A percentile compares a stretch with the other conserved stretches of the same genome.
Conservation (phyloP, 2,797 vertebrate genomes). For the Phalloptychus januarius region DNA sequence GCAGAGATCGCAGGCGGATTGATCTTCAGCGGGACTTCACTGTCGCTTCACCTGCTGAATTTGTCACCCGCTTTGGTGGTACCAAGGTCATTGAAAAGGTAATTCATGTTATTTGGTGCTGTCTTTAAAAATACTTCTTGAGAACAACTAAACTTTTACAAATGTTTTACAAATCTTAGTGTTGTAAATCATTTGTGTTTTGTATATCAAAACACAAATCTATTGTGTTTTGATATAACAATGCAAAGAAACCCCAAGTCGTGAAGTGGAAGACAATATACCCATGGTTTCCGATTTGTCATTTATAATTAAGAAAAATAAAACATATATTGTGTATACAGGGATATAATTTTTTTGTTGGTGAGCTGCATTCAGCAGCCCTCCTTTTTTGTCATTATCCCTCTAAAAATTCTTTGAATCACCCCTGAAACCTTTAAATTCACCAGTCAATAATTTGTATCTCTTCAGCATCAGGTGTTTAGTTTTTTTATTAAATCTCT, state of each 20-base stretch:
- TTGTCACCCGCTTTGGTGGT: slow-evolving; percentile 97
- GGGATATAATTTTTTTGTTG: not conserved
- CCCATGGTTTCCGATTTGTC: not conserved
- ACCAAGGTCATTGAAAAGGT: slow-evolving; percentile 99
- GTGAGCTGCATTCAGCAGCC: not conserved
- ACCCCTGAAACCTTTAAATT: not conserved
- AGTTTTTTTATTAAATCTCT: not conserved
- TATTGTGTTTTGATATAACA: not conserved
- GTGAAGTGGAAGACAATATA: not conserved
- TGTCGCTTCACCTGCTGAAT: slow-evolving; percentile 97
- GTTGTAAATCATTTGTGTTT: not conserved
- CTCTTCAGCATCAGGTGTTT: not conserved
- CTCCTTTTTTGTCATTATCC: not conserved
- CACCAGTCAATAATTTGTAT: not conserved
- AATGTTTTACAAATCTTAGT: not conserved
- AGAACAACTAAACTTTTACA: not conserved
- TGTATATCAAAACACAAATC: too few relatives aligned
- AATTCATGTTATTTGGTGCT: not conserved
- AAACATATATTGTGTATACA: not conserved
- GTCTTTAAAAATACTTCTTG: too few relatives aligned
- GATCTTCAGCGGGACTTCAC: slow-evolving; percentile 97
- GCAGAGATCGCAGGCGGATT: slow-evolving; percentile 91
- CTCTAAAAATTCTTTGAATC: not conserved
- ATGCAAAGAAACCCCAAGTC: not conserved
- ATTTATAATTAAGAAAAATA: not conserved